Evolutionary conservation across 2,888 invertebrate genomes (phyloP), one percentile per base, ranked within the genome.

Genomic region (Acrocyrtus sp.): DNA sequence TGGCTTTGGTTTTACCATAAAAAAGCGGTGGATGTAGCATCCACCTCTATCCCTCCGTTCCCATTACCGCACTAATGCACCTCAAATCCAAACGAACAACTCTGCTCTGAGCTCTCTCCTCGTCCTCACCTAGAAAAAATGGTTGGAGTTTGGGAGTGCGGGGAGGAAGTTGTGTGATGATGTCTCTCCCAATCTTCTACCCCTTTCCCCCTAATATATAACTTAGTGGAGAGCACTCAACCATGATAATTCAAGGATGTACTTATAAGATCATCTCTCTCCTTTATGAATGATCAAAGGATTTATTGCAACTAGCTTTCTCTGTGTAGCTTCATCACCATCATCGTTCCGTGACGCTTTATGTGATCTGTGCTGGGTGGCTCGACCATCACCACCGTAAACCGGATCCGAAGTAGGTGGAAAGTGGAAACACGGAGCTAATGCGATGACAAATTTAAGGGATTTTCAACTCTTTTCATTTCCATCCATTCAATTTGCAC

Each of bases 171-270:
- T 39, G 48, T 19, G 34, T 34, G 34, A 61, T 50, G 50, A 50
- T 22, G 22, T 27, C 34, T 8, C 54, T 15, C 19, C 39, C 21
- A 39, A 15, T 15, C 34, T 34, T 15, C 2, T 21, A 39, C 15
- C 39, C 19, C 10, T 17, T 24, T 22, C 8, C 39, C 8, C 39
- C 39, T 39, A 12, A 39, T 10, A 39, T 12, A 8, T 39, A 12
- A 39, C 12, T 39, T 39, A 39, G 15, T 48, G 22, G 12, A 27
- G 53, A 41, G 60, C 53, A 53, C 50, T 69, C 54, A 69, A 21
- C 54, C 69, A 50, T 62, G 62, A 41, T 69, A 62, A 62, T 56
- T 69, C 61, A 62, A 69, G 53, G 69, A 69, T 69, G 69, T 56
- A 41, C 69, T 69, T 69, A 62, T 56, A 61, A 62, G 56, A 69